Percentiles rank a stretch among this genome's conserved stretches.
Conservation (phyloP, 2,888 invertebrate genomes). For the Caenorhabditis sp. region DNA sequence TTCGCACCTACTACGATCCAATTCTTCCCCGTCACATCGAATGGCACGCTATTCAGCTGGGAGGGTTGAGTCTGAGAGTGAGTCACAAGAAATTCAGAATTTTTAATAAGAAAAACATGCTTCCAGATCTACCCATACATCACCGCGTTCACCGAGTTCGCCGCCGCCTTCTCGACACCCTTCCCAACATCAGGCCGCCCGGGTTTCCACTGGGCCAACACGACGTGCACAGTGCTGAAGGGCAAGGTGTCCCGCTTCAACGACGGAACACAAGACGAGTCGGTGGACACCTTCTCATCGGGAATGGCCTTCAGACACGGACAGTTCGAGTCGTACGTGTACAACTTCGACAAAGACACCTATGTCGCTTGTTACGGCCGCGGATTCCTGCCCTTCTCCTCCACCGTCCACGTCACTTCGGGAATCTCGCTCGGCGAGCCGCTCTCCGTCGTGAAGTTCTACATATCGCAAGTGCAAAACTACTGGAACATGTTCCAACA, state of each 20-base stretch:
- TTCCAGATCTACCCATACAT: conserved; percentile 68
- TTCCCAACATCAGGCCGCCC: conserved; percentile 76
- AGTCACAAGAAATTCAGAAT: neutral
- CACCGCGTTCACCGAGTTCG: conserved; percentile 78
- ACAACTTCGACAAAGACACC: conserved; percentile 77
- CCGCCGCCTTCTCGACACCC: conserved; percentile 76
- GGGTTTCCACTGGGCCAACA: conserved; percentile 82
- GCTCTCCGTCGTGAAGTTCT: conserved; percentile 64
- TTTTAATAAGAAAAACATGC: too few species aligned
- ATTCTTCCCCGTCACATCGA: conserved; percentile 36
- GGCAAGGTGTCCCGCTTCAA: conserved; percentile 77
- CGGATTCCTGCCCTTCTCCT: conserved; percentile 75
- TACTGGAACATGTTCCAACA: conserved; percentile 66
- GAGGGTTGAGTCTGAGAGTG: conserved; percentile 52
- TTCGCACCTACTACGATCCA: conserved; percentile 37
- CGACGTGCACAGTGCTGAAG: conserved; percentile 81
- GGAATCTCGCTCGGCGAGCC: conserved; percentile 73
- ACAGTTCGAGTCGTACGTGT: conserved; percentile 80
- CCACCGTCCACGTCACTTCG: conserved; percentile 29
- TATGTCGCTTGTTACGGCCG: conserved; percentile 80
- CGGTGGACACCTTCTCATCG: conserved; percentile 69
- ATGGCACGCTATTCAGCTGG: conserved; percentile 66
- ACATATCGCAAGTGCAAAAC: conserved; percentile 61
- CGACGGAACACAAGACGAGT: conserved; percentile 57
- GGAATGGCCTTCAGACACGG: conserved; percentile 81